Evolutionary conservation across 2,888 invertebrate genomes (phyloP), one percentile per base, ranked within the genome.

Genomic region (Cartodere bifasciata): DNA sequence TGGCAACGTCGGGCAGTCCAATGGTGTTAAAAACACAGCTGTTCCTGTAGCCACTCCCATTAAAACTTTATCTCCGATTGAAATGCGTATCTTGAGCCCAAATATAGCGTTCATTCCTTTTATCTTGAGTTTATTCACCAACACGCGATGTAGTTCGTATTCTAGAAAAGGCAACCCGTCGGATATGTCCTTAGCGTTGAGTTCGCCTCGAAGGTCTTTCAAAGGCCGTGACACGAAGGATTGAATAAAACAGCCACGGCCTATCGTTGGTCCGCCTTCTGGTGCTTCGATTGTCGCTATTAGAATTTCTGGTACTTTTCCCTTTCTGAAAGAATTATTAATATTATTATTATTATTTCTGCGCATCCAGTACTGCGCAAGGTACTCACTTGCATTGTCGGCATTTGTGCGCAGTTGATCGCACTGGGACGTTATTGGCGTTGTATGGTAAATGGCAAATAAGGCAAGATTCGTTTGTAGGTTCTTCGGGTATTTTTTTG

Each of bases 21-120:
- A 55, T 0, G 88, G 78, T 0, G 74, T 65, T 1, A 92, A 58
- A 45, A 75, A 81, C 5, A 84, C 70, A 0, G 86, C 94, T 0
- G 90, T 88, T 1, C 87, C 90, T 3, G 84, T 83, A 0, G 90
- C 94, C 38, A 91, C 72, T 4, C 86, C 85, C 43, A 91, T 77
- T 32, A 95, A 73, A 56, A 87, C 72, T 28, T 80, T 75, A 52
- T 92, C 92, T 3, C 94, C 92, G 29, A 94, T 72, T 0, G 86
- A 63, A 13, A 67, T 63, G 37, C 65, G 60, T 37, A 73, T 68
- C 51, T 77, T 79, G 4, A 95, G 65, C 0, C 86, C 85, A 62
- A 94, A 94, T 31, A 94, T 65, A 3, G 90, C 84, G 64, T 95
- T 97, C 75, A 94, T 92, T 4, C 91, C 92, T 59, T 87, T 87